These are phyloP conservation scores for Acanthosepion pharaonis DNA, from an alignment of 2,888 invertebrate genomes.

Conservation along the genomic window DNA sequence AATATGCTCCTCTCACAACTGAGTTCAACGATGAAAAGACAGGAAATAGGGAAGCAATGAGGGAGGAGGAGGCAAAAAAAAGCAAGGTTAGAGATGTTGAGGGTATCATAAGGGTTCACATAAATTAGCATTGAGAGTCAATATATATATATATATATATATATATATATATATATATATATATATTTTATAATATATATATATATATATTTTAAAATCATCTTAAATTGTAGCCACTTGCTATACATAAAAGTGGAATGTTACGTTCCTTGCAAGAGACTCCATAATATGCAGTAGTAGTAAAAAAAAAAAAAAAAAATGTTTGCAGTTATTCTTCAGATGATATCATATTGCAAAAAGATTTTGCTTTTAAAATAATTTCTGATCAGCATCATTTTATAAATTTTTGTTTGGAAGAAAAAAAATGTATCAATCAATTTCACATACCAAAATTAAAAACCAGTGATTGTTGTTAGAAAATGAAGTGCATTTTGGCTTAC, in stretches of 20 bases:
- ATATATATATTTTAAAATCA: not conserved
- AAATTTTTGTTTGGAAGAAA: not conserved
- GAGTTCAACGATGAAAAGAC: not conserved
- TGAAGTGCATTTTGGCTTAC: too few species aligned
- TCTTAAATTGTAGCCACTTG: conserved; percentile 41
- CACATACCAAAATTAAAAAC: not conserved
- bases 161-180: not conserved
- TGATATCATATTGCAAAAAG: conserved; percentile 4
- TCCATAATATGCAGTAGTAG: not conserved
- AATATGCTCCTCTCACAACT: not conserved
- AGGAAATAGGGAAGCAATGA: not conserved
- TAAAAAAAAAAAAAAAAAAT: not conserved
- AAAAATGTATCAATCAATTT: not conserved
- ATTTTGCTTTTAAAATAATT: not conserved
- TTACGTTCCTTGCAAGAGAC: not conserved
- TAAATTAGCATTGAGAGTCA: not conserved
- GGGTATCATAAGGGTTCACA: not conserved
- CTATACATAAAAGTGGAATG: conserved; percentile 34
- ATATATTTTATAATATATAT: not conserved
- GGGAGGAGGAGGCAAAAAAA: not conserved
- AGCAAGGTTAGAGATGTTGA: conserved; percentile 14
- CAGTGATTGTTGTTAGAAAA: not conserved
- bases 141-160: not conserved
- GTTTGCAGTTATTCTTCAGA: not conserved
- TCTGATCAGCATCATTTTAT: not conserved